Percentiles rank a stretch among this genome's conserved stretches.
phyloP scores from a whole-genome alignment of 2,113 vertebrate genomes.

The Ranitomeya imitator region DNA sequence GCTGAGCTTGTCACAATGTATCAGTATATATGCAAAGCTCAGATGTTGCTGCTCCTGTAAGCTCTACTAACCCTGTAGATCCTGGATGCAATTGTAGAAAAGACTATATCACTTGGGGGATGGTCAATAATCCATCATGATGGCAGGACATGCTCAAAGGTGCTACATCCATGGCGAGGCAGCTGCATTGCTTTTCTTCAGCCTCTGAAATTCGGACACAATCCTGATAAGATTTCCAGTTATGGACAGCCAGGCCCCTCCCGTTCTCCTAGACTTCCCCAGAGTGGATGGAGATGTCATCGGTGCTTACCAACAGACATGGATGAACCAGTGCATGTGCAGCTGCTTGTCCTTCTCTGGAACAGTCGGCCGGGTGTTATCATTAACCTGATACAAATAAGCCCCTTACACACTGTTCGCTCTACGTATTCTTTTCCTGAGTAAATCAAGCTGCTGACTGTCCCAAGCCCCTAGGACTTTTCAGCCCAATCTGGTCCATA shows the following conservation, averaged over 20 bases:
- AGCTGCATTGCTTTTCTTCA: not conserved
- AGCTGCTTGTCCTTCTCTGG: not conserved
- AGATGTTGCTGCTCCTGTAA: too few relatives aligned
- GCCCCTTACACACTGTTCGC: not conserved
- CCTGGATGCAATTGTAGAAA: too few relatives aligned
- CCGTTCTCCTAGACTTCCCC: not conserved
- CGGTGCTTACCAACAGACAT: not conserved
- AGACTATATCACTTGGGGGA: too few relatives aligned
- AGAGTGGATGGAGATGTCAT: not conserved
- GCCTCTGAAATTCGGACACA: not conserved
- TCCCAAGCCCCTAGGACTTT: constrained; percentile 58
- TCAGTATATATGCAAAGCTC: not conserved
- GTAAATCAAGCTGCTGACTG: constrained; percentile 60
- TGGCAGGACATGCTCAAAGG: too few relatives aligned
- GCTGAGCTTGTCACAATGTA: not conserved
- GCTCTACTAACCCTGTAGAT: too few relatives aligned
- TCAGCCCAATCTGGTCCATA: constrained; percentile 61
- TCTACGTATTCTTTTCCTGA: not conserved
- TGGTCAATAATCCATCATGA: too few relatives aligned
- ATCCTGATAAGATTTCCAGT: not conserved
- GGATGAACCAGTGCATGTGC: not conserved
- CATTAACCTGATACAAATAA: not conserved
- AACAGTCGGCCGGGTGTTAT: not conserved
- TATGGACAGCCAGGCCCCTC: not conserved
- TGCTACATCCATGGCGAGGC: too few relatives aligned